A percentile compares a stretch with the other conserved stretches of the same genome.
phyloP scores from a whole-genome alignment of 2,888 invertebrate genomes.

The Polymixis flavicincta region DNA sequence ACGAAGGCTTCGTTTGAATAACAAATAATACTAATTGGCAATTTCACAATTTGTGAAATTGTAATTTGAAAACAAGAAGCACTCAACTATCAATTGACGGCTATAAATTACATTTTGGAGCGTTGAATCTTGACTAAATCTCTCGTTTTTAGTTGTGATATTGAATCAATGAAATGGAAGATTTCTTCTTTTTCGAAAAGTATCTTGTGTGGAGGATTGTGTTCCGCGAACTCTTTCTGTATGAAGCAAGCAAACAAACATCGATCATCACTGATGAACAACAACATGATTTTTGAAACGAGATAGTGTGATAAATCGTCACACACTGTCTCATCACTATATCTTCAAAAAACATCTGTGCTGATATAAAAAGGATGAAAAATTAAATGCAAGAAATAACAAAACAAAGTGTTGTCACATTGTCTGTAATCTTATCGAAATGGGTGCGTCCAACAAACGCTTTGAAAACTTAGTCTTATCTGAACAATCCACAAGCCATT shows the following conservation, averaged over 20 bases:
- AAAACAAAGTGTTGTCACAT: constrained; percentile 24
- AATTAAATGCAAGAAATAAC: background rate
- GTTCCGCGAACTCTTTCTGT: no score
- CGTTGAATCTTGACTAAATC: background rate
- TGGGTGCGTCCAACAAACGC: constrained; percentile 39
- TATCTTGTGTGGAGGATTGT: no score
- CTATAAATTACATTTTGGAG: no score
- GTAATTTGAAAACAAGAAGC: background rate
- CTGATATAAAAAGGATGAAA: background rate
- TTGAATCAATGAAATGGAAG: background rate
- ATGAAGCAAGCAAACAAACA: background rate
- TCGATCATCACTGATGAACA: background rate
- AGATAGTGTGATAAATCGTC: no score
- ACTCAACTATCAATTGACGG: background rate
- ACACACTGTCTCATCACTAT: no score
- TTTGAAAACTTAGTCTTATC: constrained; percentile 29
- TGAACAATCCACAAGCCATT: background rate
- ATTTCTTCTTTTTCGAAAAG: no score
- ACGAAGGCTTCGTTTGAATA: background rate
- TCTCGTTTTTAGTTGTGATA: background rate
- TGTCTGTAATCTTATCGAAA: constrained; percentile 35
- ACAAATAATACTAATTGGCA: background rate
- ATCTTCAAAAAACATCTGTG: background rate
- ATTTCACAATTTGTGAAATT: background rate
- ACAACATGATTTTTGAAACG: no score